phyloP scores from a whole-genome alignment of 2,113 vertebrate genomes.

The Hassar affinis region DNA sequence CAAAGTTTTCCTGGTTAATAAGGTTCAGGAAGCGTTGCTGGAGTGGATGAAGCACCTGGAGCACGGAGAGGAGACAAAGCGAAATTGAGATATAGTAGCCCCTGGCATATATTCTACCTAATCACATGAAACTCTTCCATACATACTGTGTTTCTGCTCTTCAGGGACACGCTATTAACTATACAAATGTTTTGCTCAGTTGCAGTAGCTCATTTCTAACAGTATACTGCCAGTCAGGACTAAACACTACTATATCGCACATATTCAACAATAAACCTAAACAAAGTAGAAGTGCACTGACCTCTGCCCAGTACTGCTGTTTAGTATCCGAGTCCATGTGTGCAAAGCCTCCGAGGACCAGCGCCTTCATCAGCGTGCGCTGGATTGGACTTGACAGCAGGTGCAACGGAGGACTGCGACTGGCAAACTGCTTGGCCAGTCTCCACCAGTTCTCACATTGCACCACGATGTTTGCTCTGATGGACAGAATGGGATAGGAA shows the following conservation, averaged over 20 bases:
- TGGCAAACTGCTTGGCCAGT: conserved; percentile 95
- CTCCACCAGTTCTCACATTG: conserved; percentile 99
- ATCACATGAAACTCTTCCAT: neutral
- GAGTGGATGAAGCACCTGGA: conserved; percentile 92
- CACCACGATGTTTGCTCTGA: conserved; percentile 94
- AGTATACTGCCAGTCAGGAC: neutral
- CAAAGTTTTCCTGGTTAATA: conserved; percentile 98
- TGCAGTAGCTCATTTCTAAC: neutral
- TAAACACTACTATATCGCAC: neutral
- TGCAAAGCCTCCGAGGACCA: conserved; percentile 96
- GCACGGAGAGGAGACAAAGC: neutral
- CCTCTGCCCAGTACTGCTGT: conserved; percentile 98
- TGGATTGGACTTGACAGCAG: conserved; percentile 94
- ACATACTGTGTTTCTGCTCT: neutral
- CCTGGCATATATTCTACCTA: neutral
- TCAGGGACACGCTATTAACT: neutral
- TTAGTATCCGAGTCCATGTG: conserved; percentile 97
- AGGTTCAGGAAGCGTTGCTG: conserved; percentile 96
- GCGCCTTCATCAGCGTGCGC: conserved; percentile 93
- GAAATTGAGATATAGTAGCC: neutral
- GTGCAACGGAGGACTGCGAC: conserved; percentile 89
- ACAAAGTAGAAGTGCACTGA: conserved; percentile 58
- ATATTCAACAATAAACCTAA: neutral
- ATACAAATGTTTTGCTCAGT: neutral
- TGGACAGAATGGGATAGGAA: conserved; percentile 15